A percentile compares a stretch with the other conserved stretches of the same genome.
phyloP scores from a whole-genome alignment of 2,113 vertebrate genomes.

The Pachypanchax playfairii region DNA sequence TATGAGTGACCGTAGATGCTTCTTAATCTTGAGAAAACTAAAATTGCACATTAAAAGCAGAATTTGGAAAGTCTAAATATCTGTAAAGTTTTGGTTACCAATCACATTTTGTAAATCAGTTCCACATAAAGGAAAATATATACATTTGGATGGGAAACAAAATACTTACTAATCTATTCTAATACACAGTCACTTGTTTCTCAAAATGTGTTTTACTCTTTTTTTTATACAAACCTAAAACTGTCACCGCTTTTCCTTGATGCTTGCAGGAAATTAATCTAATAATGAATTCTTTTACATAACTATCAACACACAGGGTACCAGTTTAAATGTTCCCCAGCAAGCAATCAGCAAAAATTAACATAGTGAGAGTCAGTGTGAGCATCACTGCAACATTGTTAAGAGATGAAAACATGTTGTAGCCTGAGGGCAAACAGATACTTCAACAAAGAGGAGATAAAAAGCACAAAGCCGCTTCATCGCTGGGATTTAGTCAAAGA shows the following conservation, averaged over 20 bases:
- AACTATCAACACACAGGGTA: slow-evolving; percentile 25
- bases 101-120: too few relatives aligned
- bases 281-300: slow-evolving; percentile 35
- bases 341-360: slow-evolving; percentile 42
- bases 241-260: slow-evolving; percentile 1
- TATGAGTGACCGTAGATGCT: too few relatives aligned
- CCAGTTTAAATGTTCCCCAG: slow-evolving; percentile 30
- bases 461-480: background rate
- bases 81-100: too few relatives aligned
- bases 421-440: slow-evolving; percentile 30
- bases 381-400: slow-evolving; percentile 22
- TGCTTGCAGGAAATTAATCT: slow-evolving; percentile 19
- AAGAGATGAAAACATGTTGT: slow-evolving; percentile 47
- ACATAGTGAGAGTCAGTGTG: slow-evolving; percentile 7
- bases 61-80: too few relatives aligned
- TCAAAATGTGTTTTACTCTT: background rate
- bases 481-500: background rate
- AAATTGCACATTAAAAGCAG: too few relatives aligned
- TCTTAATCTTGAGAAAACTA: too few relatives aligned
- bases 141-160: background rate
- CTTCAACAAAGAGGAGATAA: slow-evolving; percentile 26
- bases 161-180: background rate
- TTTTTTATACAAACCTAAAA: too few relatives aligned
- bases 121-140: background rate
- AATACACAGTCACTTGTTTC: background rate